A percentile compares a stretch with the other conserved stretches of the same genome.
Evolutionary conservation across 2,888 invertebrate species (phyloP).

Genomic region (Nemapogon koenigi): DNA sequence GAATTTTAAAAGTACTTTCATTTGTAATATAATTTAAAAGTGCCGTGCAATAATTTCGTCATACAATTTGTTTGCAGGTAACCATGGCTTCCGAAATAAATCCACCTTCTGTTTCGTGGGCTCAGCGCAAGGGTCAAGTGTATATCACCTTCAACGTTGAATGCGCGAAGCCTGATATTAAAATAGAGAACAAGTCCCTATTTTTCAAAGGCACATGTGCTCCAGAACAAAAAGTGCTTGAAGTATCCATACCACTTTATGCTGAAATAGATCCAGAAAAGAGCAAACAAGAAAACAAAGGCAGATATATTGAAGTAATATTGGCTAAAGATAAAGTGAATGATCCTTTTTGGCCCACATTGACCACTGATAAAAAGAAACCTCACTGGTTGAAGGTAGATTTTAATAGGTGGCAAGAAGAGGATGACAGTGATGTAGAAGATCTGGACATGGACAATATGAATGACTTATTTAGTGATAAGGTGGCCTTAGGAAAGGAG

Average conservation of each 20-base stretch:
- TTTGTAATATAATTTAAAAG: too few species aligned
- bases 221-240: conserved; percentile 82
- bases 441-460: conserved; percentile 39
- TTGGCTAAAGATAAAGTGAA: conserved; percentile 69
- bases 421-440: conserved; percentile 90
- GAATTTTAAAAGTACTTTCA: too few species aligned
- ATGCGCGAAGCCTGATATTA: conserved; percentile 82
- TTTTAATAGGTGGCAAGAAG: conserved; percentile 97
- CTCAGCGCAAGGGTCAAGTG: conserved; percentile 81
- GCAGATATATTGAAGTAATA: conserved; percentile 74
- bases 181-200: conserved; percentile 70
- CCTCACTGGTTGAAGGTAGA: conserved; percentile 96
- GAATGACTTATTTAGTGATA: conserved; percentile 39
- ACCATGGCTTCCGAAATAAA: conserved; percentile 18
- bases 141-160: conserved; percentile 89
- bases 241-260: conserved; percentile 85
- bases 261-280: conserved; percentile 84
- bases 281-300: conserved; percentile 72
- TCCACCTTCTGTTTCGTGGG: conserved; percentile 95
- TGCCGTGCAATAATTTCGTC: too few species aligned
- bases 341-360: conserved; percentile 85
- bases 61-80: too few species aligned
- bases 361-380: conserved; percentile 87
- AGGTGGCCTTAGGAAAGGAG: conserved; percentile 50
- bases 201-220: conserved; percentile 86